These are phyloP conservation scores for Varanus komodoensis DNA, from an alignment of 2,113 vertebrate species.

Conservation along the genomic window DNA sequence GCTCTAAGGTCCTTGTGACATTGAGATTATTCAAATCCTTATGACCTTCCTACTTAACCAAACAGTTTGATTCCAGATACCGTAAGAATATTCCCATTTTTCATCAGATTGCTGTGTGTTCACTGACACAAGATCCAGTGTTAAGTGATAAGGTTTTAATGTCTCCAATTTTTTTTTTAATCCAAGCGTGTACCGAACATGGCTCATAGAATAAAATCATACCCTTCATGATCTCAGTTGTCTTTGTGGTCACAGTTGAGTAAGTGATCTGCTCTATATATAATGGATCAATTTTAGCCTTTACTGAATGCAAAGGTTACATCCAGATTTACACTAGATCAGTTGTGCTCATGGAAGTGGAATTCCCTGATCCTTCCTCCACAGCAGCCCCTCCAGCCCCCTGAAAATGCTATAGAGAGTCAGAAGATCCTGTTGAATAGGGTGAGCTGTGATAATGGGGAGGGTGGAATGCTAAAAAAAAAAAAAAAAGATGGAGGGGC, in stretches of 20 bases:
- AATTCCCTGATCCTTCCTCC: too few relatives aligned
- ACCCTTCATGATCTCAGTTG: neutral
- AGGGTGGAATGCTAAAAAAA: too few relatives aligned
- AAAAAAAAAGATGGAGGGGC: too few relatives aligned
- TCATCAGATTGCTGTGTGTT: neutral
- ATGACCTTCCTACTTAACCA: neutral
- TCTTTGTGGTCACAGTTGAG: neutral
- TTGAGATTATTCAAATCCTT: neutral
- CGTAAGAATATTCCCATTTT: neutral
- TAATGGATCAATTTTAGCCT: neutral
- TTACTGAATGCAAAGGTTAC: neutral
- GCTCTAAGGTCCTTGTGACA: neutral
- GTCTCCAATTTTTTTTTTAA: neutral
- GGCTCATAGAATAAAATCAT: neutral
- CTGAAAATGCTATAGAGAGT: too few relatives aligned
- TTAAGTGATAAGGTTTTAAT: neutral
- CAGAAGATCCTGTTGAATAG: too few relatives aligned
- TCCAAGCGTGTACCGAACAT: too few relatives aligned
- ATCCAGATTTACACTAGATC: too few relatives aligned
- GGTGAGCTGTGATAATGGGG: too few relatives aligned
- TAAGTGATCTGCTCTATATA: neutral
- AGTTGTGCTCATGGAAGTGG: too few relatives aligned
- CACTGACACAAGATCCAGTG: neutral
- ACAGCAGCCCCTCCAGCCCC: too few relatives aligned
- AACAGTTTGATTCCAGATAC: neutral